phyloP scores from a whole-genome alignment of 2,113 vertebrate genomes.

The Coturnix japonica region DNA sequence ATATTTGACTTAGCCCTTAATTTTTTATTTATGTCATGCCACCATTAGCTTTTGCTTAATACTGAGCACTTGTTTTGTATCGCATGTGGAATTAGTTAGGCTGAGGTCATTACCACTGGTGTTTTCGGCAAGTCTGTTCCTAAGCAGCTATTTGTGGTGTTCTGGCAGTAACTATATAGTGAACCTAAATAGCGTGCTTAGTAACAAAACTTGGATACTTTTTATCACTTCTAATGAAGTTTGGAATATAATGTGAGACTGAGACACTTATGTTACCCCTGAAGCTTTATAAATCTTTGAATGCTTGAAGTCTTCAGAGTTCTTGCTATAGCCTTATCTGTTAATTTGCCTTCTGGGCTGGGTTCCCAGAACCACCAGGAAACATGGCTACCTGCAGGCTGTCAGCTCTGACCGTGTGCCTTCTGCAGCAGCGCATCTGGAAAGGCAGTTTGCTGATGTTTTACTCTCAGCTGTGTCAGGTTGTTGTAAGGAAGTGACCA shows the following conservation, averaged over 20 bases:
- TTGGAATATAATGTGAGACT: background rate
- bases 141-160: background rate
- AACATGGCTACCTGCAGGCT: background rate
- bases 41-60: background rate
- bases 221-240: background rate
- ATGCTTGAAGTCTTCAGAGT: background rate
- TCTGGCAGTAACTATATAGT: background rate
- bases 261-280: background rate
- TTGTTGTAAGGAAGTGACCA: background rate
- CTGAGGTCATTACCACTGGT: background rate
- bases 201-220: background rate
- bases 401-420: background rate
- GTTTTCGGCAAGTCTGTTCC: background rate
- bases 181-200: background rate
- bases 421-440: background rate
- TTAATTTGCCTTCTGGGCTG: background rate
- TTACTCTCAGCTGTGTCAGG: fast-evolving
- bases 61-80: background rate
- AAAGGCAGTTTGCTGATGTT: background rate
- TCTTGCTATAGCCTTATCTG: background rate
- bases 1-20: background rate
- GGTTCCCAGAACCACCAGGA: background rate
- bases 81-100: fast-evolving
- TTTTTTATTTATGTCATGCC: background rate
- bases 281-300: background rate